Base-by-base conservation (phyloP, 2,888 invertebrate genomes). In the Hirtodrosophila confusa region DNA sequence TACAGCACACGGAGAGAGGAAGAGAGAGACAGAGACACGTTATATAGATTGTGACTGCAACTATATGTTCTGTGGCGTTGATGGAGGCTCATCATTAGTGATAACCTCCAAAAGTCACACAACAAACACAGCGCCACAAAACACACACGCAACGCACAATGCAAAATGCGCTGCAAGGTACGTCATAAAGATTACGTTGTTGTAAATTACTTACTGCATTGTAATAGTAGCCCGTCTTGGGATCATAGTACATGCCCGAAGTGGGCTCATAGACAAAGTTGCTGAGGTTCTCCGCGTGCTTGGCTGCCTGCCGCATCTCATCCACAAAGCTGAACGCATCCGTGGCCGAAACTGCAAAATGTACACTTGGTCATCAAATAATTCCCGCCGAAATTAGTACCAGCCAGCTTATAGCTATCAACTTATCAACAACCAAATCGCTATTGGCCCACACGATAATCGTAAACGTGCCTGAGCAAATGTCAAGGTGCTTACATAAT, bases 171-270 rank as follows among this genome's bases (percentile, higher is more conserved):
- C 7, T 33, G 33, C 53, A 63, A 24, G 37, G 49, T 49, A 63
- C 69, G 71, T 75, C 82, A 75, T 82, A 82, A 86, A 75, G 86
- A 79, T 82, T 79, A 61, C 49, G 53, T 33, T 61, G 60, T 27
- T 58, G 58, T 62, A 77, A 80, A 77, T 61, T 37, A 69, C 93
- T 93, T 93, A 97, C 97, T 78, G 96, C 94, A 93, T 97, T 96
- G 89, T 97, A 97, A 92, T 97, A 97, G 92, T 97, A 97, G 68
- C 97, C 97, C 75, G 96, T 95, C 86, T 94, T 95, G 78, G 95
- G 96, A 91, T 97, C 97, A 91, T 97, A 97, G 91, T 97, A 97
- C 92, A 97, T 93, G 74, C 97, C 97, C 24, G 96, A 96, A 3
- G 95, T 95, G 88, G 96, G 95, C 75, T 97, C 97, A 91, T 96